Base-by-base conservation (phyloP, 1,140 invertebrate genomes). In the Hypothenemus hampei region DNA sequence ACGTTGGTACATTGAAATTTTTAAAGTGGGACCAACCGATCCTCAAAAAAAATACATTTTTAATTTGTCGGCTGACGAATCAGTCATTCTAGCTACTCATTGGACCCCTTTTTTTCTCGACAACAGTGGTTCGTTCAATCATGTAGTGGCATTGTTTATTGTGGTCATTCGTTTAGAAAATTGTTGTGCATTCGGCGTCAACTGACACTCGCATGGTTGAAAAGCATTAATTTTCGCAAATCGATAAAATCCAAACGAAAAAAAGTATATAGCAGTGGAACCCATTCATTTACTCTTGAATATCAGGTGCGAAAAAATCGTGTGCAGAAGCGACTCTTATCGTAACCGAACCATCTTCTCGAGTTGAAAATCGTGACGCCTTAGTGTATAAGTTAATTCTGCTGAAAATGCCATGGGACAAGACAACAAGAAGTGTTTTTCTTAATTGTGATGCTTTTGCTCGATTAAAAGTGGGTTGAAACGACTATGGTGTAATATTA, bases 401-500 rank as follows among this genome's bases (percentile, higher is more conserved):
- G 45, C 35, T 47, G 33, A 35, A 35, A 35, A 26, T 18, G 45
- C 45, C 31, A 47, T 18, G 31, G 26, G 45, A 47, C 29, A 33
- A 47, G n/a, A n/a, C n/a, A n/a, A 35, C 45, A 20, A 47, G 45
- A 47, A 47, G 29, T 47, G 45, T 47, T 47, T 47, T 47, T 4
- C 31, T 44, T 47, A 47, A 47, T 47, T 35, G 40, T 16, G 41
- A 44, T 44, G 7, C 4, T 16, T 26, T 24, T 26, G 41, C 2
- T 8, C n/a, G 23, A 26, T 24, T 44, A 44, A 44, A 44, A 23
- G 18, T 44, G 41, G 41, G 41, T 6, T 21, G 20, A 8, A 26
- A 26, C 15, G 22, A 29, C 26, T 6, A 29, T n/a, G n/a, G n/a
- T n/a, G n/a, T n/a, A n/a, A n/a, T n/a, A n/a, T n/a, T n/a, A n/a